Conservation (phyloP, 1,140 invertebrate genomes). For the Nymphalis io region DNA sequence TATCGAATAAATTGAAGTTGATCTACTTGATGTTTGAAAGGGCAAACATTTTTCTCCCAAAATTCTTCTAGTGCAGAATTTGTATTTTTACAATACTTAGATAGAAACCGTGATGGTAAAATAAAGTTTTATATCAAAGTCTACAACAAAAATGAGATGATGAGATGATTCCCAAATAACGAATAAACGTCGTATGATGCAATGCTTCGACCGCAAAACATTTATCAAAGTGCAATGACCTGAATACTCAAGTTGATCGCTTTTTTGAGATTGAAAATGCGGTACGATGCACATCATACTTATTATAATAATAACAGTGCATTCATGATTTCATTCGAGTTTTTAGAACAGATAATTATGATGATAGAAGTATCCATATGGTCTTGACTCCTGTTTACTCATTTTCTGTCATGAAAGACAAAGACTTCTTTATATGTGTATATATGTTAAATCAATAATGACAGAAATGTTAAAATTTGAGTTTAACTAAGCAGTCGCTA, state of each 20-base stretch:
- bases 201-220: conserved; percentile 54
- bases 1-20: conserved; percentile 5
- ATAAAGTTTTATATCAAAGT: neutral
- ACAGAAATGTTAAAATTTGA: too few relatives aligned
- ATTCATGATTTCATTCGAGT: too few relatives aligned
- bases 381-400: too few relatives aligned
- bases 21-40: neutral
- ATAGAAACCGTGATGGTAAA: neutral
- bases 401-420: too few relatives aligned
- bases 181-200: conserved; percentile 40
- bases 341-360: too few relatives aligned
- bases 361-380: too few relatives aligned
- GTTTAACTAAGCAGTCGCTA: too few relatives aligned
- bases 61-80: neutral
- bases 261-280: conserved; percentile 48
- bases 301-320: neutral
- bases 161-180: neutral
- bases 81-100: too few relatives aligned
- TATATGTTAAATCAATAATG: too few relatives aligned
- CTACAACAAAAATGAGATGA: neutral
- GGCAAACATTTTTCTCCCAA: neutral
- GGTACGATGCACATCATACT: conserved; percentile 31
- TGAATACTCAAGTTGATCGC: conserved; percentile 47
- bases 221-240: conserved; percentile 57
- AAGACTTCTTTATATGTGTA: too few relatives aligned